phyloP scores from a whole-genome alignment of 1,140 invertebrate genomes.

The Riptortus pedestris region DNA sequence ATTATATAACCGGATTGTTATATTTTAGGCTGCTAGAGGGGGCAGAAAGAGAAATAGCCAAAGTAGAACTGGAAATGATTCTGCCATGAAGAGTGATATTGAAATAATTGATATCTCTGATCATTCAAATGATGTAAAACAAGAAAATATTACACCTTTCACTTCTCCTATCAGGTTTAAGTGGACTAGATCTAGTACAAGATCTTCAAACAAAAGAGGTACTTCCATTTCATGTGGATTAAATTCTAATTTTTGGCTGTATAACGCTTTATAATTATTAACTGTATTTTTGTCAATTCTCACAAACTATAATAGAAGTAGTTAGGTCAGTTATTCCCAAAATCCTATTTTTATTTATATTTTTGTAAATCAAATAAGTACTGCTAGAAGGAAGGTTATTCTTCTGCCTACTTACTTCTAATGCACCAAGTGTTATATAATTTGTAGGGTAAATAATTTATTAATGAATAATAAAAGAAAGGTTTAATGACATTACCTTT shows the following conservation, averaged over 20 bases:
- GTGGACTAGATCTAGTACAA: constrained; percentile 15
- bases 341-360: no score
- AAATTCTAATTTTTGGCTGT: not conserved
- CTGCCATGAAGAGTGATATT: not conserved
- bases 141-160: not conserved
- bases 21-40: not conserved
- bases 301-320: no score
- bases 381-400: no score
- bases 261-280: not conserved
- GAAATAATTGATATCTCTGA: not conserved
- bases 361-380: no score
- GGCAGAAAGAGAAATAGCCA: not conserved
- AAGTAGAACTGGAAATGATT: not conserved
- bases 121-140: not conserved
- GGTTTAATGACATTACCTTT: no score
- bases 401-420: no score
- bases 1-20: no score
- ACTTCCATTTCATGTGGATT: not conserved
- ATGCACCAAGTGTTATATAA: no score
- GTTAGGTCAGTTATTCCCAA: no score
- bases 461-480: no score
- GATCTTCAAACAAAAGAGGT: constrained; percentile 20
- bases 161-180: constrained; percentile 42
- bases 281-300: no score
- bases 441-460: no score